Base-by-base conservation (phyloP, 2,888 invertebrate species). In the Anthoptus insignis region DNA sequence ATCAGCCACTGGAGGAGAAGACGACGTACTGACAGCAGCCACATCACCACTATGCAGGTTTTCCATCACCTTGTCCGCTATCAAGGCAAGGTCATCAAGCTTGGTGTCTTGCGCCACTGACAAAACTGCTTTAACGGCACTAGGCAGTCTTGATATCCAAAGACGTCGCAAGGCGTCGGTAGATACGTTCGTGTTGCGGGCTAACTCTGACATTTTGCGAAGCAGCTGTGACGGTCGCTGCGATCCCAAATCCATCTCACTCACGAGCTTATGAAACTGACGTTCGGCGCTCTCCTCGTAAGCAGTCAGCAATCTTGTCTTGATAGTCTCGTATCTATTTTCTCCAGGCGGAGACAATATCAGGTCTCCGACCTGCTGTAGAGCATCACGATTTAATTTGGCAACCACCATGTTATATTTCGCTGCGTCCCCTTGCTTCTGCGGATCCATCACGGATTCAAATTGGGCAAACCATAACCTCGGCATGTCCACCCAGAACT, bases 381-480 rank as follows among this genome's bases (percentile, higher is more conserved):
- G 42, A 14, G 50, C 59, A n/a, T n/a, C n/a, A n/a, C n/a, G n/a
- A n/a, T n/a, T n/a, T n/a, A n/a, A n/a, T n/a, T n/a, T n/a, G n/a
- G n/a, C n/a, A n/a, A n/a, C n/a, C n/a, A n/a, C n/a, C n/a, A n/a
- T n/a, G n/a, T n/a, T n/a, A n/a, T n/a, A n/a, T n/a, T n/a, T n/a
- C n/a, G n/a, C n/a, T n/a, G n/a, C n/a, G n/a, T n/a, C n/a, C 8
- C 39, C 4, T 27, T 59, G 59, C 13, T 39, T 24, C 16, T 59
- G 59, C 11, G 59, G 59, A 29, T 27, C 39, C 3, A 52, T n/a
- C 4, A 39, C 22, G 2, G 50, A 37, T 39, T 59, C 27, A 19
- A 59, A 59, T 39, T 59, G 59, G 11, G 13, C 16, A 19, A 59
- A 59, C 52, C 52, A 59, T 29, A 59, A 27, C 7, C 52, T 14